Base-by-base conservation (phyloP, 2,797 vertebrate species). In the Thunnus albacares region DNA sequence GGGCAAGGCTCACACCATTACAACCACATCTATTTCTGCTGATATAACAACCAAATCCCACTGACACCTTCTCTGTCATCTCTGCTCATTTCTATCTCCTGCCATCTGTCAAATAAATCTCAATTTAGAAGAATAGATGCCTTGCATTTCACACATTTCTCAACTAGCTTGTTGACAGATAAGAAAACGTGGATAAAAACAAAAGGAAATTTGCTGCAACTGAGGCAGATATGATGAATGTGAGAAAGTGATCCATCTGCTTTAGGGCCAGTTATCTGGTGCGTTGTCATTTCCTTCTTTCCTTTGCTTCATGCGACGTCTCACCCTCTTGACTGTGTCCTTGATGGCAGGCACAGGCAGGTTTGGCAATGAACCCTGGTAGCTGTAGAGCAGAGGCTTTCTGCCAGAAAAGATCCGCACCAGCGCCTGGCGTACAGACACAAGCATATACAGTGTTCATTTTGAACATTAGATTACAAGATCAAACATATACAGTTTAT, bases 361-460 rank as follows among this genome's bases (percentile, higher is more conserved):
- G 80, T 97, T 97, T 43, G 97, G 97, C 83, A 98, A 81, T 0
- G 96, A 96, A 5, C 96, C 96, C 88, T 98, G 97, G 87, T 97
- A 98, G 89, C 97, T 97, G 92, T 97, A 97, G 59, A 98, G 94
- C 83, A 96, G 93, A 13, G 97, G 97, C 82, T 96, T 96, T 20
- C 97, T 96, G 77, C 97, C 97, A 1, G 97, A 97, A 82, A 98
- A 98, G 81, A 98, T 97, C 75, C 96, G 95, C 81, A 98, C 97
- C 87, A 98, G 86, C 1, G 96, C 96, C 97, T 98, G 86, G 55
- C 68, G 75, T 0, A 75, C 35, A 91, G 20, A 87, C 52, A 77
- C 53, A 75, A 75, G 63, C 55, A 80, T 47, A 24, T 35, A 41
- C n/a, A 49, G 45, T 49, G 45, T 51, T 20, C 17, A 51, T 51